Percentiles rank a stretch among this genome's conserved stretches.
Conservation (phyloP, 2,797 vertebrate species). For the Thalassophryne amazonica region DNA sequence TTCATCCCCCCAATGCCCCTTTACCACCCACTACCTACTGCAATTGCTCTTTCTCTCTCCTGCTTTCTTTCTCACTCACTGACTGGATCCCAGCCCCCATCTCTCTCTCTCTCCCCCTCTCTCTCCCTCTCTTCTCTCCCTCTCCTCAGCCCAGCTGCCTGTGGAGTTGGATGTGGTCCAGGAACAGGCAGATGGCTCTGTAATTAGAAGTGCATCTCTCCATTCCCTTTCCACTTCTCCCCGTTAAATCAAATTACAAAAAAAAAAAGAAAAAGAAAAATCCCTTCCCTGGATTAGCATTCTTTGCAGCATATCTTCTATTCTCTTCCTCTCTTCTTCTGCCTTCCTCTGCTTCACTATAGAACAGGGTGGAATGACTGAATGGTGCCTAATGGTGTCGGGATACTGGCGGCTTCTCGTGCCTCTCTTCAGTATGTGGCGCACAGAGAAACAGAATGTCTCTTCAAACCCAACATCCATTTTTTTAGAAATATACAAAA, state of each 20-base stretch:
- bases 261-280: too few species aligned
- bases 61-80: slow-evolving; percentile 45
- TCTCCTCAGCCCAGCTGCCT: slow-evolving; percentile 85
- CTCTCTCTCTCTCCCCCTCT: slow-evolving; percentile 67
- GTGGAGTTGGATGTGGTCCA: slow-evolving; percentile 86
- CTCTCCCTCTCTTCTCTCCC: slow-evolving; percentile 68
- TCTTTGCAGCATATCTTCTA: slow-evolving; percentile 78
- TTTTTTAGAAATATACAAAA: slow-evolving; percentile 27
- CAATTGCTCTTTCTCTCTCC: slow-evolving; percentile 39
- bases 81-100: slow-evolving; percentile 75
- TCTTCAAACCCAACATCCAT: slow-evolving; percentile 16
- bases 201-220: slow-evolving; percentile 88
- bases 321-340: slow-evolving; percentile 67
- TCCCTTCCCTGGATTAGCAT: slow-evolving; percentile 86
- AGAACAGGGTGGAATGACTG: slow-evolving; percentile 44
- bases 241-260: slow-evolving; percentile 92
- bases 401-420: slow-evolving; percentile 48
- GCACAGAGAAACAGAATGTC: slow-evolving; percentile 6
- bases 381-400: slow-evolving; percentile 42
- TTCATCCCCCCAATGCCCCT: slow-evolving; percentile 65
- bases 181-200: slow-evolving; percentile 89
- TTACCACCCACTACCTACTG: slow-evolving; percentile 66
- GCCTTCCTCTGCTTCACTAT: slow-evolving; percentile 46
- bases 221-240: slow-evolving; percentile 85
- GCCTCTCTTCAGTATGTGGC: slow-evolving; percentile 27